Conservation (phyloP, 2,888 invertebrate species). For the Eupeodes latifasciatus region DNA sequence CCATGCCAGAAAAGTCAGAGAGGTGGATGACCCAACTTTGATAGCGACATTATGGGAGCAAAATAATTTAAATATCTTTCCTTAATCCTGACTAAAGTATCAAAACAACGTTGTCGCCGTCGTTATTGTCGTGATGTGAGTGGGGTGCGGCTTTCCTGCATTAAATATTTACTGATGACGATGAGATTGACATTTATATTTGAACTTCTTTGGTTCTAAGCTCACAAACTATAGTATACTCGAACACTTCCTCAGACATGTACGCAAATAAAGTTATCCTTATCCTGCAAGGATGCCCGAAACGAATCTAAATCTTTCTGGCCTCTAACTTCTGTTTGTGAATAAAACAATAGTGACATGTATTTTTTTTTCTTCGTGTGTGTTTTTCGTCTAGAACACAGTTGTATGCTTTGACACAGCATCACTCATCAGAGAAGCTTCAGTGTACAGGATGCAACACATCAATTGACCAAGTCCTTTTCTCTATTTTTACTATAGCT, state of each 20-base stretch:
- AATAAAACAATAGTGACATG: slow-evolving; percentile 37
- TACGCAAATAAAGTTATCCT: slow-evolving; percentile 29
- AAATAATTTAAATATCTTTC: slow-evolving; percentile 11
- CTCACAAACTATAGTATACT: slow-evolving; percentile 19
- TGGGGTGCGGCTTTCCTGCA: neutral
- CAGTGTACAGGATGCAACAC: slow-evolving; percentile 36
- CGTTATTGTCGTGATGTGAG: neutral
- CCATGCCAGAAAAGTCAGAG: slow-evolving; percentile 31
- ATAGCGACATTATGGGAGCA: neutral
- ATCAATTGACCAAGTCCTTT: slow-evolving; percentile 44
- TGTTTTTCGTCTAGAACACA: neutral
- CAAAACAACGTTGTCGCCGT: neutral
- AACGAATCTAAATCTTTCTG: slow-evolving; percentile 42
- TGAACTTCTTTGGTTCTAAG: slow-evolving; percentile 21
- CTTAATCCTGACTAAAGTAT: slow-evolving; percentile 9
- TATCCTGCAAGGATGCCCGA: slow-evolving; percentile 9
- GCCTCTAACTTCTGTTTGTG: slow-evolving; percentile 36
- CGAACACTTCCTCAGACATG: slow-evolving; percentile 14
- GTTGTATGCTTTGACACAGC: neutral
- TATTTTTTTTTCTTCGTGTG: slow-evolving; percentile 9
- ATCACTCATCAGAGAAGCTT: slow-evolving; percentile 16
- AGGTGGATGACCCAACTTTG: slow-evolving; percentile 24
- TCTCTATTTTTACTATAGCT: slow-evolving; percentile 7
- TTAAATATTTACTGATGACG: slow-evolving; percentile 26
- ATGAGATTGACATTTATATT: slow-evolving; percentile 16